A percentile compares a stretch with the other conserved stretches of the same genome.
Conservation (phyloP, 2,888 invertebrate species). For the Muschampia plurimacula region DNA sequence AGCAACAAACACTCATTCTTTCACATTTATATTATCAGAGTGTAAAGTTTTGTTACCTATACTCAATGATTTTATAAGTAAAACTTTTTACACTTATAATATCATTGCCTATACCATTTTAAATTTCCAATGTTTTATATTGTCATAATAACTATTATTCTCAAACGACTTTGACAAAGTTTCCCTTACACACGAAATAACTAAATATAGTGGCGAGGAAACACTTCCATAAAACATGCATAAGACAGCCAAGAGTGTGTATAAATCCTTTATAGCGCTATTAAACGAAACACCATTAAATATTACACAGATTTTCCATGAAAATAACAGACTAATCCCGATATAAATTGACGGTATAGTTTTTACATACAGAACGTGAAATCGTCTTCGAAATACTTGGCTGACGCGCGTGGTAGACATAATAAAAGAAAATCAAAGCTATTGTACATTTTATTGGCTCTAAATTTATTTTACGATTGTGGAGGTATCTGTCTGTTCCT, state of each 20-base stretch:
- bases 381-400: slow-evolving; percentile 27
- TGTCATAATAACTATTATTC: not conserved
- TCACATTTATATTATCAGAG: too few relatives aligned
- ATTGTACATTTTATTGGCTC: slow-evolving; percentile 67
- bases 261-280: slow-evolving; percentile 30
- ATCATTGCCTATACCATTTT: too few relatives aligned
- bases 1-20: too few relatives aligned
- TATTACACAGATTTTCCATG: slow-evolving; percentile 29
- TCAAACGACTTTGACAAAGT: not conserved
- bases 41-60: too few relatives aligned
- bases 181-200: not conserved
- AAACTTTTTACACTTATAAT: too few relatives aligned
- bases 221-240: slow-evolving; percentile 11
- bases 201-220: slow-evolving; percentile 20
- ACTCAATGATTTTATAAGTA: too few relatives aligned
- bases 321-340: slow-evolving; percentile 21
- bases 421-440: slow-evolving; percentile 67
- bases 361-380: slow-evolving; percentile 13
- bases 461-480: slow-evolving; percentile 68
- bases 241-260: slow-evolving; percentile 16
- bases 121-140: too few relatives aligned
- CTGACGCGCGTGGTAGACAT: slow-evolving; percentile 63
- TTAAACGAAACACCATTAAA: slow-evolving; percentile 28
- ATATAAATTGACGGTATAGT: slow-evolving; percentile 19
- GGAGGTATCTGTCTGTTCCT: slow-evolving; percentile 40